Conservation (phyloP, 23 tunicate species). For the Clavelina lepadiformis region DNA sequence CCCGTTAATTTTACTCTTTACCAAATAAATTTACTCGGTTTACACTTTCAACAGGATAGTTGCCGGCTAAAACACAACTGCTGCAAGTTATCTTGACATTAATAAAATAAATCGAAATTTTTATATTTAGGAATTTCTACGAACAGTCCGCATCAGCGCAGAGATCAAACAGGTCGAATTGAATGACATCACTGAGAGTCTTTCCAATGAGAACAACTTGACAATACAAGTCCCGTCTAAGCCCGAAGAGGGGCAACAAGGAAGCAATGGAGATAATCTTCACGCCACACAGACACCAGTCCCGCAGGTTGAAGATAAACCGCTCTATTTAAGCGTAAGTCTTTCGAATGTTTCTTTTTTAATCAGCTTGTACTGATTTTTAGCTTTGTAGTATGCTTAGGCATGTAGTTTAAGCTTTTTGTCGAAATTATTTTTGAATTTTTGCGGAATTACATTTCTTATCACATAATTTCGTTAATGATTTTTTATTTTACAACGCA, state of each 20-base stretch:
- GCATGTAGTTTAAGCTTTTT: too few relatives aligned
- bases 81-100: too few relatives aligned
- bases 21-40: too few relatives aligned
- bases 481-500: neutral
- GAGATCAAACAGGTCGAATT: slow-evolving; percentile 62
- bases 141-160: slow-evolving; percentile 78
- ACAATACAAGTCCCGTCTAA: slow-evolving; percentile 8
- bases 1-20: too few relatives aligned
- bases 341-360: too few relatives aligned
- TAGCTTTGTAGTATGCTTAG: too few relatives aligned
- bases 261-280: slow-evolving; percentile 1
- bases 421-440: neutral
- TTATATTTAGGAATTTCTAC: slow-evolving; percentile 60
- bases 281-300: slow-evolving; percentile 27
- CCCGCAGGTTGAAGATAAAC: slow-evolving; percentile 15
- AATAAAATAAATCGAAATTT: too few relatives aligned
- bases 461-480: too few relatives aligned
- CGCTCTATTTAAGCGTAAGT: slow-evolving; percentile 26
- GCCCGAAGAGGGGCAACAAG: neutral
- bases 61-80: too few relatives aligned
- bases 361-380: too few relatives aligned
- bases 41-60: too few relatives aligned
- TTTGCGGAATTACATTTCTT: too few relatives aligned
- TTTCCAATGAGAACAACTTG: neutral
- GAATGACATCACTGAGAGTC: slow-evolving; percentile 22